These are phyloP conservation scores for Tyto alba DNA, from an alignment of 2,113 vertebrate genomes.

Conservation along the genomic window DNA sequence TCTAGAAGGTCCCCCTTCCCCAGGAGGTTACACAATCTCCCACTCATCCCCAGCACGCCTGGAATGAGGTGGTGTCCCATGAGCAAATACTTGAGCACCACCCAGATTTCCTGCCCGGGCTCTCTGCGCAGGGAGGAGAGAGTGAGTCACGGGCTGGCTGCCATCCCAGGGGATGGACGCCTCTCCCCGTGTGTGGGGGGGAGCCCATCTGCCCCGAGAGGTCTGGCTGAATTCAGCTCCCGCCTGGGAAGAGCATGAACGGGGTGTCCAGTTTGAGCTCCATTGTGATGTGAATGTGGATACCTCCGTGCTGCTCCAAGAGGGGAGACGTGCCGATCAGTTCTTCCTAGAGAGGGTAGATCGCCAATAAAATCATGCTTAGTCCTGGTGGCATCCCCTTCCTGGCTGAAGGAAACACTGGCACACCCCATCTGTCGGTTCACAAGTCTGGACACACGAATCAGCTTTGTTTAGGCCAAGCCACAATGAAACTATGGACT, in stretches of 20 bases:
- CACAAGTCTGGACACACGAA: not conserved
- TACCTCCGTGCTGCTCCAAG: not conserved
- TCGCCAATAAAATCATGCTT: not conserved
- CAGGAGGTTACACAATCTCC: constrained; percentile 37
- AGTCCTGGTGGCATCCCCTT: not conserved
- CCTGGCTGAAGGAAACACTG: not conserved
- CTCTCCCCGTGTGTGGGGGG: not conserved
- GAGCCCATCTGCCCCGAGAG: fast-evolving
- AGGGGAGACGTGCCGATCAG: not conserved
- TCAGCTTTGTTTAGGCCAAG: not conserved
- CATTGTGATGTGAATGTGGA: not conserved
- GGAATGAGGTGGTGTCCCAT: constrained; percentile 63
- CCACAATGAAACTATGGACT: not conserved
- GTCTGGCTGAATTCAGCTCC: not conserved
- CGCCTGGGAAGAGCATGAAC: fast-evolving
- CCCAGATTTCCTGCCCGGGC: constrained; percentile 41
- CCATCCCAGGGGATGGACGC: not conserved
- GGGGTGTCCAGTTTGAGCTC: not conserved
- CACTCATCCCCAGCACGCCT: constrained; percentile 34
- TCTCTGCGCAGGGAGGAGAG: not conserved
- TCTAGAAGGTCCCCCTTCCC: not conserved
- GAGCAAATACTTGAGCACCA: constrained; percentile 59
- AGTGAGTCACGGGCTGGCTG: constrained; percentile 24
- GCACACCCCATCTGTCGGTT: not conserved
- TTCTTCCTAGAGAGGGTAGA: not conserved